Evolutionary conservation across 1,140 invertebrate species (phyloP).

Genomic region (Zaprionus inermis): DNA sequence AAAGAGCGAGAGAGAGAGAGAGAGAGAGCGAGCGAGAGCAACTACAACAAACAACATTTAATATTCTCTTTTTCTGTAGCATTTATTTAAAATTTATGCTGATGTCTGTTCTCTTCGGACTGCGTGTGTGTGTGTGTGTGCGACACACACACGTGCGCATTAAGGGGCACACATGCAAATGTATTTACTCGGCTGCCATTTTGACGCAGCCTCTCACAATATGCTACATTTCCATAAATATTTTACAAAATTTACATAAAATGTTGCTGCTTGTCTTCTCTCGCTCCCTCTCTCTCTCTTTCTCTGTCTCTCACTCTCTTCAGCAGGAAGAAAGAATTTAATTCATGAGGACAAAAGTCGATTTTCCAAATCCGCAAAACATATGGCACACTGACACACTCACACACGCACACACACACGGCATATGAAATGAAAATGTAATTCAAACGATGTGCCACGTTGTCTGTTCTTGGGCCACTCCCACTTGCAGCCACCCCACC

Average conservation of each 20-base stretch:
- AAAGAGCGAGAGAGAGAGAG: background rate
- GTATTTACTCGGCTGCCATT: conserved; percentile 78
- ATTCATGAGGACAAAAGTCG: conserved; percentile 80
- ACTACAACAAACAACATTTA: conserved; percentile 63
- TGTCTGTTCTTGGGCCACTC: background rate
- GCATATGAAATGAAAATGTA: conserved; percentile 60
- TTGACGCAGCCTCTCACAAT: conserved; percentile 77
- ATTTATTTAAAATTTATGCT: conserved; percentile 82
- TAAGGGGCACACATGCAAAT: conserved; percentile 60
- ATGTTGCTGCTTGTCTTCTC: conserved; percentile 54
- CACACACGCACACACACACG: conserved; percentile 18
- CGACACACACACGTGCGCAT: conserved; percentile 29
- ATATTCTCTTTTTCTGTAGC: conserved; percentile 76
- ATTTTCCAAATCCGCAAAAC: conserved; percentile 75
- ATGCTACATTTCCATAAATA: conserved; percentile 82
- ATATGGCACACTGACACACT: conserved; percentile 51
- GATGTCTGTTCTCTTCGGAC: conserved; percentile 70
- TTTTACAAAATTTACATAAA: conserved; percentile 81
- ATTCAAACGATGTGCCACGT: conserved; percentile 66
- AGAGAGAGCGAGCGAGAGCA: conserved; percentile 3
- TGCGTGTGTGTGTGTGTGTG: conserved; percentile 16
- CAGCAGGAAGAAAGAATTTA: conserved; percentile 63
- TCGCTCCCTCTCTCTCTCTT: background rate
- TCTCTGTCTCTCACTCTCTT: background rate
- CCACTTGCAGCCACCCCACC: background rate